These are phyloP conservation scores for Erebia epiphron DNA, from an alignment of 2,888 invertebrate genomes.

Conservation along the genomic window DNA sequence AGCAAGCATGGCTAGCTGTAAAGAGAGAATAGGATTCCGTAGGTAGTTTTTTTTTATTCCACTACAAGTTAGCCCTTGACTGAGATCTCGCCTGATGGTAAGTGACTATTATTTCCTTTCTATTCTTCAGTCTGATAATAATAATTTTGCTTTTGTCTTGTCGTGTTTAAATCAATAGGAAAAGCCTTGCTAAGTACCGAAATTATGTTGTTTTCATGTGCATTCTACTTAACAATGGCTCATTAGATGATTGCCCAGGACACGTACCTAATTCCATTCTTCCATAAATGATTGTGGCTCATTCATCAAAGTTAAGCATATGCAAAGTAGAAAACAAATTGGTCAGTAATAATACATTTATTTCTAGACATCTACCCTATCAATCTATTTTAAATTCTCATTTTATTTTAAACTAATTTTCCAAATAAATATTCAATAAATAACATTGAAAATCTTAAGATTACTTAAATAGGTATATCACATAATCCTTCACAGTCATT, in stretches of 20 bases:
- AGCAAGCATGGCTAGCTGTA: too few species aligned
- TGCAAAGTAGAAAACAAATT: background rate
- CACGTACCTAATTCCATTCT: background rate
- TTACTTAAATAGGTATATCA: conserved; percentile 40
- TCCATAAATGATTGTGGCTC: background rate
- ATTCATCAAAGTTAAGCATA: background rate
- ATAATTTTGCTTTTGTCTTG: background rate
- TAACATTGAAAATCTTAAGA: conserved; percentile 32
- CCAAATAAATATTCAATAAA: conserved; percentile 33
- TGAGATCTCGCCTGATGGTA: too few species aligned
- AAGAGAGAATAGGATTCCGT: too few species aligned
- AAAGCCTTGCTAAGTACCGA: background rate
- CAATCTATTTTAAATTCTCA: conserved; percentile 19
- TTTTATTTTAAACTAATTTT: conserved; percentile 20
- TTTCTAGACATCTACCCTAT: conserved; percentile 26
- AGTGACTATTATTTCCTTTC: too few species aligned
- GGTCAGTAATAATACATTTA: conserved; percentile 15
- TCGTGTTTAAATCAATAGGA: background rate
- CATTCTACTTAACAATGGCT: background rate
- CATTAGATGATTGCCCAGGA: conserved; percentile 7
- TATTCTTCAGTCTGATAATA: too few species aligned
- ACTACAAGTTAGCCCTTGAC: too few species aligned
- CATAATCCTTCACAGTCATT: conserved; percentile 39
- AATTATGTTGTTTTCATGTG: background rate
- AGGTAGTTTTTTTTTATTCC: too few species aligned